Base-by-base conservation (phyloP, 2,888 invertebrate species). In the Scaptomyza reducta region DNA sequence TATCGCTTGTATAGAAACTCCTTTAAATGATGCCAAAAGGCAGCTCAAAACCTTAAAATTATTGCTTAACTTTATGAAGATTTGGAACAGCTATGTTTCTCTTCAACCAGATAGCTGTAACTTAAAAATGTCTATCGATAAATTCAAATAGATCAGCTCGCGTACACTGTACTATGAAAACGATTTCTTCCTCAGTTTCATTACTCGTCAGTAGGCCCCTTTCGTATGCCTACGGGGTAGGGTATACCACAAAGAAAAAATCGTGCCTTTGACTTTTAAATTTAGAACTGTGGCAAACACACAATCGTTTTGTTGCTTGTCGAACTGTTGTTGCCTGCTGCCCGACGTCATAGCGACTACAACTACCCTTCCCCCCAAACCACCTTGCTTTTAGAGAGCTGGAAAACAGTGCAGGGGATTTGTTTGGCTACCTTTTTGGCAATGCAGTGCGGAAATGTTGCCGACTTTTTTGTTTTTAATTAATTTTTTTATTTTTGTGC, bases 241-340 rank as follows among this genome's bases (percentile, higher is more conserved):
- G 22, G 22, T 10, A 29, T 38, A 33, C 38, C 14, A 45, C 14
- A 41, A 31, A 51, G 47, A 41, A 50, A 56, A 62, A 62, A 66
- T 79, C 54, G 65, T 77, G 80, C 74, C 79, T 77, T 77, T 75
- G 86, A 77, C 82, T 81, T 82, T 85, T 81, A 85, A 77, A 85
- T 79, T 68, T 85, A 81, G 80, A 81, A 63, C 78, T 40, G 9
- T 61, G 63, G 63, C 70, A 76, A 84, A 79, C 79, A 79, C 79
- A 81, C 71, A 76, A 76, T 59, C 57, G 59, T 72, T 65, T 40
- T 40, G 40, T 40, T 40, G 40, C 16, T 16, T 60, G 66, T 59
- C 35, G 35, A 35, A 35, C n/a, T 46, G 50, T 41, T 61, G 55
- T 51, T 31, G 9, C 6, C 9, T 9, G 27, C 9, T 65, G 40